Base-by-base conservation (phyloP, 64 coral and sea anemone species). In the Montipora foliosa region DNA sequence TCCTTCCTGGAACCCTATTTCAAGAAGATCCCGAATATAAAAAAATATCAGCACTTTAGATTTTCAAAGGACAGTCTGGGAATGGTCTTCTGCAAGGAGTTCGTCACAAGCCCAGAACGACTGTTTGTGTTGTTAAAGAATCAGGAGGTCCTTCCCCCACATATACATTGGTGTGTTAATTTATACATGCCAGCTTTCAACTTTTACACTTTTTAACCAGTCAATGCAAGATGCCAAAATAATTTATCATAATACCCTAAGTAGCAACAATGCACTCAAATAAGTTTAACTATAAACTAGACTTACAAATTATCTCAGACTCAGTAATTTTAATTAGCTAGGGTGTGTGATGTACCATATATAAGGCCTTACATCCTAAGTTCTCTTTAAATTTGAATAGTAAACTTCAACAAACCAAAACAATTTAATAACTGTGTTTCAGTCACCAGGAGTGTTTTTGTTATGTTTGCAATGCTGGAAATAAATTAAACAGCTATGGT, bases 381-480 rank as follows among this genome's bases (percentile, higher is more conserved):
- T 71, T 71, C 15, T 71, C 68, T 16, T n/a, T 71, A 64, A 64
- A 71, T 71, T 71, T 71, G 68, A 71, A 71, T 71, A 71, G 68
- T 71, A 71, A 71, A 71, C 17, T 22, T 71, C 20, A 71, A 71
- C 68, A 71, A 71, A 71, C 68, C 68, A 71, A 71, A 71, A 22
- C 68, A n/a, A 71, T 71, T 71, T 22, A 71, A 71, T 71, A 71
- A 71, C 68, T 71, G 15, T 71, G 68, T 71, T 71, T 71, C 68
- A 57, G 53, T 57, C 53, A 57, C 53, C 53, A 57, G 53, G 3
- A 71, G 68, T 71, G 68, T 71, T 71, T 71, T 20, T 71, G 5
- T 17, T 17, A 0, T 71, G 68, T 71, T 71, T 71, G 68, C 15
- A 71, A 71, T 71, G 68, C 68, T n/a, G 68, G 68, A 71, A 71